A percentile compares a stretch with the other conserved stretches of the same genome.
phyloP scores from a whole-genome alignment of 1,140 invertebrate species.

The Micrasema longulum region DNA sequence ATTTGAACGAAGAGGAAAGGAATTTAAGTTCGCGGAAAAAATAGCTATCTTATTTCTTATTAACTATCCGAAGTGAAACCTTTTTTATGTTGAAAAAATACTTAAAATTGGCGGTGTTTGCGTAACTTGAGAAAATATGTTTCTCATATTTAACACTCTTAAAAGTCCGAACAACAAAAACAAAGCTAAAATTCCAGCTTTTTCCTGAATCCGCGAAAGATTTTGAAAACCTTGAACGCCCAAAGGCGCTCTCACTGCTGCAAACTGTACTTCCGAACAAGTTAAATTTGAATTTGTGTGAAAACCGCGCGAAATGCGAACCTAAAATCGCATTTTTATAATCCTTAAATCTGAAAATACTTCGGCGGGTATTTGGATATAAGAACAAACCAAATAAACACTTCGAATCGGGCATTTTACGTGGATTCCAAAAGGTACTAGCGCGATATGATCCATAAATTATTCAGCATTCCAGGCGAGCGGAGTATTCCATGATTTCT shows the following conservation, averaged over 20 bases:
- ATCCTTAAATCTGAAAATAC: constrained; percentile 6
- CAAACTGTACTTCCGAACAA: constrained; percentile 29
- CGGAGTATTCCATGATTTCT: background rate
- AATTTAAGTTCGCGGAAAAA: no score
- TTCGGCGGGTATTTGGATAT: constrained; percentile 2
- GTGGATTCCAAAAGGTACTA: background rate
- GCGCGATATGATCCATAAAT: background rate
- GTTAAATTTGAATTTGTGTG: constrained; percentile 39
- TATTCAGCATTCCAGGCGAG: constrained; percentile 2
- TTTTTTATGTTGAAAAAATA: no score
- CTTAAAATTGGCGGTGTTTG: no score
- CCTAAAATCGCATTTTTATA: constrained; percentile 4
- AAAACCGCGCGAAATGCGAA: constrained; percentile 14
- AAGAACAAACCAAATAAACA: constrained; percentile 15
- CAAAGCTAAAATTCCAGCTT: constrained; percentile 17
- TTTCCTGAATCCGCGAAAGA: constrained; percentile 7
- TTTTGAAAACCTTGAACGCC: constrained; percentile 16
- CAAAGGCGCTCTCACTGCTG: background rate
- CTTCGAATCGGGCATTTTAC: constrained; percentile 2
- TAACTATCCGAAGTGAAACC: no score
- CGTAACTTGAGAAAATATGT: no score
- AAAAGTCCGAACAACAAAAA: background rate
- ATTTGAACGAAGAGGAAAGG: no score
- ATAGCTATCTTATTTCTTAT: no score
- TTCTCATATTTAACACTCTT: constrained; percentile 1